Evolutionary conservation across 92 coral and sea anemone genomes (phyloP), one percentile per base, ranked within the genome.

Genomic region (Epizoanthus ramosus): DNA sequence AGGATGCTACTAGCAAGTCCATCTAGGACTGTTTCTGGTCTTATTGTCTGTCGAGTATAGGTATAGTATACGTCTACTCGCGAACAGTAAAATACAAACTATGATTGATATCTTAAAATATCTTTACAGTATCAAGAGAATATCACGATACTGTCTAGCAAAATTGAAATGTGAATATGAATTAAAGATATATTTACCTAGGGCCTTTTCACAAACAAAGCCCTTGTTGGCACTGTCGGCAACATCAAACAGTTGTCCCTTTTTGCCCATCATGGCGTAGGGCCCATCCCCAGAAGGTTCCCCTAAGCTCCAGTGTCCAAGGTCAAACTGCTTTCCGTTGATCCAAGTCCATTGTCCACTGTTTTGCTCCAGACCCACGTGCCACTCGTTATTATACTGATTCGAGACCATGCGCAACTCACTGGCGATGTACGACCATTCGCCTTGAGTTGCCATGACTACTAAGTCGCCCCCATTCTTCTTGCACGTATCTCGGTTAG

Each of bases 241-340:
- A 56, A 74, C 50, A 56, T 74, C 79, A 74, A 56, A 56, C 18
- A 74, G 9, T 28, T 54, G 59, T 9, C 79, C 79, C 64, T 74
- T 74, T 10, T 1, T 23, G 65, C 28, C 43, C 79, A 74, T 74
- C 64, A 74, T 74, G 79, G 64, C 64, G 65, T 74, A 74, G 54
- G 65, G 79, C 21, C 79, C 79, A 74, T 74, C 79, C n/a, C 79
- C 79, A 2, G 79, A 56, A 25, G 79, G 79, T 14, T 74, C 79
- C 39, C 60, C 45, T 1, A 64, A 14, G 50, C 79, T 63, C 79
- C 79, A 74, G 63, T 74, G 79, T n/a, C 79, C 79, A 54, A 74
- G 35, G 39, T 74, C 79, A 28, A 74, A 74, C 24, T 61, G 61
- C 63, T 74, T 74, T 41, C 65, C 65, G 54, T 50, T 74, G 22